phyloP scores from a whole-genome alignment of 2,888 invertebrate genomes.

The Sphecodes monilicornis region DNA sequence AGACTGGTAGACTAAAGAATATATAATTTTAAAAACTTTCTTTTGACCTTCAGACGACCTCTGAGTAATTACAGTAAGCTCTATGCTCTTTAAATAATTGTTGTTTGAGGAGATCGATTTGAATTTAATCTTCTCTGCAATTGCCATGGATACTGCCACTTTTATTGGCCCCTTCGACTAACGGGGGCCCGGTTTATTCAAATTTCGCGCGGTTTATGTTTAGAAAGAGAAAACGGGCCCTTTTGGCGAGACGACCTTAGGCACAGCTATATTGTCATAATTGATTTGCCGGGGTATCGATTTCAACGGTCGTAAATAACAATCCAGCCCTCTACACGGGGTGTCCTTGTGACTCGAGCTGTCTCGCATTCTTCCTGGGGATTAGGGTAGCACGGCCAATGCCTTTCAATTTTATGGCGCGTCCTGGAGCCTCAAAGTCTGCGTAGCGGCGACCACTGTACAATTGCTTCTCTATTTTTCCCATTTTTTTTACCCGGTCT shows the following conservation, averaged over 20 bases:
- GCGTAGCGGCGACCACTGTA: neutral
- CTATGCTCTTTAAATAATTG: neutral
- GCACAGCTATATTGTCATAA: conserved; percentile 76
- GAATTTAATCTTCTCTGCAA: neutral
- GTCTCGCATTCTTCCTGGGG: conserved; percentile 69
- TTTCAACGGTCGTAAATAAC: conserved; percentile 82
- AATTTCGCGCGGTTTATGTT: neutral
- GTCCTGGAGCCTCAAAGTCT: conserved; percentile 42
- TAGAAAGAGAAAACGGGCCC: neutral
- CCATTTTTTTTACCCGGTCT: neutral
- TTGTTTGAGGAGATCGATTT: neutral
- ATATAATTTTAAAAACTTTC: no score
- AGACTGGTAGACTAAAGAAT: no score
- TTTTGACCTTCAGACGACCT: no score
- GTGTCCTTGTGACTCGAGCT: conserved; percentile 68
- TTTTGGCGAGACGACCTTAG: neutral
- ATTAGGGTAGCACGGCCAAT: conserved; percentile 68
- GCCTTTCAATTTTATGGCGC: conserved; percentile 66
- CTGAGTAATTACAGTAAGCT: neutral
- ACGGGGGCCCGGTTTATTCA: neutral
- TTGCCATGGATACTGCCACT: neutral
- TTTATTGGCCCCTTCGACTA: neutral
- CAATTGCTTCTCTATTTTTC: neutral
- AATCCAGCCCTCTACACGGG: conserved; percentile 70
- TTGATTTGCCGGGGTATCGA: conserved; percentile 80